Conservation (phyloP, 2,113 vertebrate species). For the Prunella fulvescens region DNA sequence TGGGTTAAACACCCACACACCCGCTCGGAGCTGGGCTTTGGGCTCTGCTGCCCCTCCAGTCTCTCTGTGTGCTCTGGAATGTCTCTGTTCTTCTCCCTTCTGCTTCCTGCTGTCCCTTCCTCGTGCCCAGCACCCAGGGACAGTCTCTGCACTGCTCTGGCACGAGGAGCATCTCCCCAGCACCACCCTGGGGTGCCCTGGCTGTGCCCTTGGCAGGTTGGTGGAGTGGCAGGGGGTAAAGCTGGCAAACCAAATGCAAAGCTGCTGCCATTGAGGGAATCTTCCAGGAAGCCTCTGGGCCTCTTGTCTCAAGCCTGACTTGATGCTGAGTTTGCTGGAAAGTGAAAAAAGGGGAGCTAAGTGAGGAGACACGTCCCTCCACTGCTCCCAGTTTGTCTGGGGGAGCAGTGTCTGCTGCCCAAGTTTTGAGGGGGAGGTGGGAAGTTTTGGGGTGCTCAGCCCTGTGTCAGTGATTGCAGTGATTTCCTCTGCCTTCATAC, state of each 20-base stretch:
- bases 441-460: background rate
- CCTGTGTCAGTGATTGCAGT: rapidly evolving
- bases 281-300: background rate
- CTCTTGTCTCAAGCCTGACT: background rate
- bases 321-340: background rate
- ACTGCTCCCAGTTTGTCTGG: rapidly evolving
- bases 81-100: background rate
- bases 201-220: rapidly evolving
- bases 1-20: background rate
- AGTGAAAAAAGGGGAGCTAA: background rate
- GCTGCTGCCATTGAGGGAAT: background rate
- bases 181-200: rapidly evolving
- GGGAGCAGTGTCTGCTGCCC: background rate
- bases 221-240: background rate
- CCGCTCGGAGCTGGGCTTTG: background rate
- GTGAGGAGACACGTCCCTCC: rapidly evolving
- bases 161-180: background rate
- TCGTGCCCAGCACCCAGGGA: background rate
- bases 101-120: rapidly evolving
- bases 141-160: background rate
- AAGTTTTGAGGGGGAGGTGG: background rate
- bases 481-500: background rate
- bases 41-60: background rate
- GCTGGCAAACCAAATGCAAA: background rate
- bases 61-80: rapidly evolving